These are phyloP conservation scores for Callionymus lyra DNA, from an alignment of 2,113 vertebrate genomes.

Conservation along the genomic window DNA sequence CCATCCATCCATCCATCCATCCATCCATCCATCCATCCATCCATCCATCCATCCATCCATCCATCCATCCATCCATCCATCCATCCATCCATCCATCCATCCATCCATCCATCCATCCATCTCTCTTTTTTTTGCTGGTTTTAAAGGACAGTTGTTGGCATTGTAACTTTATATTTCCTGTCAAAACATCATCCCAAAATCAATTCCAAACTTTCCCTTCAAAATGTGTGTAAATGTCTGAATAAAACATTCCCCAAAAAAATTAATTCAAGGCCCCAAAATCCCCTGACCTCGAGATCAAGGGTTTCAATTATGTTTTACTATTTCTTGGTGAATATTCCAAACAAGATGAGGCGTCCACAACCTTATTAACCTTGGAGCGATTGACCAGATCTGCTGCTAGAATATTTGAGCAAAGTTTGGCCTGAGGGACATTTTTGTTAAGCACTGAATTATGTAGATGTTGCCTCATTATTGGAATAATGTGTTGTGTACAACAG, in stretches of 20 bases:
- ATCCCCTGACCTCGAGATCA: conserved; percentile 1
- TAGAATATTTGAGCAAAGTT: conserved; percentile 35
- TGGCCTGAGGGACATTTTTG: conserved; percentile 28
- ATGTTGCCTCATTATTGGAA: conserved; percentile 56
- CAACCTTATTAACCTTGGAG: conserved; percentile 34
- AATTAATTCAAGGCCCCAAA: conserved; percentile 7
- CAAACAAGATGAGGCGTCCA: conserved; percentile 14
- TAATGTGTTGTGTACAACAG: conserved; percentile 24
- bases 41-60: too few relatives aligned
- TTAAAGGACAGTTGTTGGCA: too few relatives aligned
- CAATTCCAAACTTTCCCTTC: conserved; percentile 2
- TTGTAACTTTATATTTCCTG: too few relatives aligned
- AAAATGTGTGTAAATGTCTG: too few relatives aligned
- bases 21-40: too few relatives aligned
- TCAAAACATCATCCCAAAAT: too few relatives aligned
- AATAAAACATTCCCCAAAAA: conserved; percentile 9
- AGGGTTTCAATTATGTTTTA: conserved; percentile 5
- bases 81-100: too few relatives aligned
- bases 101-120: too few relatives aligned
- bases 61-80: too few relatives aligned
- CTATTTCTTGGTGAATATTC: conserved; percentile 12
- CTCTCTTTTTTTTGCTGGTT: too few relatives aligned
- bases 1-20: too few relatives aligned
- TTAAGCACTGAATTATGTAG: conserved; percentile 52
- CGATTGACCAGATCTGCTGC: conserved; percentile 41